phyloP scores from a whole-genome alignment of 64 coral and sea anemone species.

The Montipora capricornis region DNA sequence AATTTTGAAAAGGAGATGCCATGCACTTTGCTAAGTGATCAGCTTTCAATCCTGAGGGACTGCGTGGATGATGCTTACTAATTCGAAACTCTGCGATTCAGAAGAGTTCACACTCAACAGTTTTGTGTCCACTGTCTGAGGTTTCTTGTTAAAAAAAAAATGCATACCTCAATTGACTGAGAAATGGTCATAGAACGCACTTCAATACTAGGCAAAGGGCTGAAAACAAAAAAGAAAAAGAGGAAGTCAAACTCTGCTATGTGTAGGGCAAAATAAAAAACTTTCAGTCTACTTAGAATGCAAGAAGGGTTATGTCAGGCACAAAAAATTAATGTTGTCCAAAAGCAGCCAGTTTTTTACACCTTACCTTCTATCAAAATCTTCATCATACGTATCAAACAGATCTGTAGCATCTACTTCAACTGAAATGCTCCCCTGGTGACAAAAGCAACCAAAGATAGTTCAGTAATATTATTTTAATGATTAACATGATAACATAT shows the following conservation, averaged over 20 bases:
- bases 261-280: too few species aligned
- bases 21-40: too few species aligned
- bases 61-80: too few species aligned
- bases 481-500: too few species aligned
- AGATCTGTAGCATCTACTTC: conserved; percentile 91
- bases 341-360: background rate
- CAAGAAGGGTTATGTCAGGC: background rate
- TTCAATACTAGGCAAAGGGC: conserved; percentile 92
- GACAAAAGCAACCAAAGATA: background rate
- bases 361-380: conserved; percentile 78
- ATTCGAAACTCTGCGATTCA: too few species aligned
- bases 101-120: too few species aligned
- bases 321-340: background rate
- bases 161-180: conserved; percentile 97
- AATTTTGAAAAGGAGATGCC: too few species aligned
- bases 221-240: conserved; percentile 25
- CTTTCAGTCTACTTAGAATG: too few species aligned
- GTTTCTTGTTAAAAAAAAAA: background rate
- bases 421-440: conserved; percentile 83
- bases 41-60: too few species aligned
- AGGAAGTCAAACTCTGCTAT: background rate
- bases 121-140: too few species aligned
- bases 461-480: background rate
- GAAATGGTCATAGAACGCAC: conserved; percentile 89
- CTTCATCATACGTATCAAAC: conserved; percentile 91